Evolutionary conservation across 2,113 vertebrate genomes (phyloP).

Genomic region (Ctenodactylus gundi): DNA sequence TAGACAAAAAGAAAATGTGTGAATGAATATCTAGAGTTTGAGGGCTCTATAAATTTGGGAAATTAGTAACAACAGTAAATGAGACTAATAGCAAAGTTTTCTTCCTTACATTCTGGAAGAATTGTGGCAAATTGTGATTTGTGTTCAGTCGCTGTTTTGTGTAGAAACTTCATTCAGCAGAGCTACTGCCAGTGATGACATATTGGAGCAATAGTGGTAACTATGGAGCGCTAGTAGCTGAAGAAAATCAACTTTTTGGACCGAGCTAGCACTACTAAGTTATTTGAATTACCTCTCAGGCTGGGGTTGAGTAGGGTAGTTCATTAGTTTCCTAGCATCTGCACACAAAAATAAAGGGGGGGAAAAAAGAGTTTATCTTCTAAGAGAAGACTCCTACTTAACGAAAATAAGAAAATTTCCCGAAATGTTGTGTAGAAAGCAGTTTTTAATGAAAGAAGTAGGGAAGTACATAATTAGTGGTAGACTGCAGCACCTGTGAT

Average conservation of each 20-base stretch:
- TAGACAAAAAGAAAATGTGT: not conserved
- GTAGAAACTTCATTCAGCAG: not conserved
- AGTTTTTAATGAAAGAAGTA: conserved; percentile 16
- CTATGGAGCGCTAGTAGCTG: not conserved
- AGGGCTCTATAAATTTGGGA: not conserved
- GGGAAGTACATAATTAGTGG: not conserved
- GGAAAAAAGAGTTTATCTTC: not conserved
- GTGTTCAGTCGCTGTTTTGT: not conserved
- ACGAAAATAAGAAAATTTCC: not conserved
- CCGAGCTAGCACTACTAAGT: not conserved
- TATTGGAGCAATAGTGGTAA: not conserved
- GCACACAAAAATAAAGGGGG: not conserved
- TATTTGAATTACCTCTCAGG: not conserved
- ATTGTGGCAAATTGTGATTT: not conserved
- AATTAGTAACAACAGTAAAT: not conserved
- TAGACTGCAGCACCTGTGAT: not conserved
- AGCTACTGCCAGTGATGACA: not conserved
- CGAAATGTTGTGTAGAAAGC: not conserved
- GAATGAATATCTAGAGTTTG: not conserved
- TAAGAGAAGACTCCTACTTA: not conserved
- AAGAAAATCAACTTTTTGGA: not conserved
- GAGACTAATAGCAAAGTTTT: not conserved
- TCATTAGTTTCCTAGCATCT: not conserved
- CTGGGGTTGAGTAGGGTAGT: not conserved
- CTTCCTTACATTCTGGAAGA: not conserved